Base-by-base conservation (phyloP, 2,113 vertebrate species). In the Edolisoma coerulescens region DNA sequence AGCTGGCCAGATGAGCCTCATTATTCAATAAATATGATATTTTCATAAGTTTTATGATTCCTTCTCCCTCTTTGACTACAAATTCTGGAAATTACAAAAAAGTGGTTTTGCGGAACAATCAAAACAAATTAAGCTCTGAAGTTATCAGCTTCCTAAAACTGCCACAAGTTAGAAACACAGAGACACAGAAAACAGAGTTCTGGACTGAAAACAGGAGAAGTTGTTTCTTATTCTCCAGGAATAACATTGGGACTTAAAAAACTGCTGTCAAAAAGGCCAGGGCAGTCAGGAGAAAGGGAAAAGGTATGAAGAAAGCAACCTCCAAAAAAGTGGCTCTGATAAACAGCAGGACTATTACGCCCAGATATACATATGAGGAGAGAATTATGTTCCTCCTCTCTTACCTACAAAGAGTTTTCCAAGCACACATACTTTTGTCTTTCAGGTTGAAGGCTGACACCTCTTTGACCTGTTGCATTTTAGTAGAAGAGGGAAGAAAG, bases 11-110 rank as follows among this genome's bases (percentile, higher is more conserved):
- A 60, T 53, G 9, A 95, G 26, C 19, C 35, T 18, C 45, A 20
- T 96, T 94, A 86, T 91, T 87, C 92, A 94, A 94, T 93, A 91
- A 95, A 42, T 26, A 92, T 56, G 0, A 35, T 64, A 68, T 30
- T 86, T 82, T 84, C 39, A n/a, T 47, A 57, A 47, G 17, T 33
- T 73, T 44, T 83, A 76, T 70, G 26, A 83, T 68, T 74, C 9
- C n/a, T 88, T 60, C 50, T 54, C 45, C 75, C 9, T 83, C 54
- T 93, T 42, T 86, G 45, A 89, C n/a, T 79, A 50, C 11, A 39
- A 79, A 49, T 24, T 70, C 74, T 90, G 42, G 13, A 93, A 81
- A 95, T 81, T 78, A 59, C 32, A 84, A 5, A 12, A 9, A 74
- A n/a, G 4, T 44, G 26, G 5, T 81, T 94, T 92, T 77, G 85